phyloP scores from a whole-genome alignment of 2,888 invertebrate species.

The Patella ulyssiponensis region DNA sequence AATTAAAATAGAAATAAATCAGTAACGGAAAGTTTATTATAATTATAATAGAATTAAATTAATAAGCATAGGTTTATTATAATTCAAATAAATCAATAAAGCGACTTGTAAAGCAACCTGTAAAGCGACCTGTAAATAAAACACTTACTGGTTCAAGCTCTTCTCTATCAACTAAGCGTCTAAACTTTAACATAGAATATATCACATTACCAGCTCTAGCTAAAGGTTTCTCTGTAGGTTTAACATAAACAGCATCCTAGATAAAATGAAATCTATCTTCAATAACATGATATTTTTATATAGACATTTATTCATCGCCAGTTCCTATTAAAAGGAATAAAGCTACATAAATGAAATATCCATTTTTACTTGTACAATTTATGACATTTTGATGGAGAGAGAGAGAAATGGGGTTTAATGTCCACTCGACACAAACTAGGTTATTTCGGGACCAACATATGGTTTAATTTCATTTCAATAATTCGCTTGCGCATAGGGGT shows the following conservation, averaged over 20 bases:
- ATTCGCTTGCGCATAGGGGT: too few relatives aligned
- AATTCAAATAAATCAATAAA: background rate
- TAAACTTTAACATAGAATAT: conserved; percentile 87
- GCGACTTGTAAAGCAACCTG: background rate
- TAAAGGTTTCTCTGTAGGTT: conserved; percentile 72
- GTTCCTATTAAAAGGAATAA: background rate
- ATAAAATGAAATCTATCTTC: conserved; percentile 14
- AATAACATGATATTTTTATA: too few relatives aligned
- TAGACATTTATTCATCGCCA: too few relatives aligned
- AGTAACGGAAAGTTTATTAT: too few relatives aligned
- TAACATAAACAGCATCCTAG: conserved; percentile 72
- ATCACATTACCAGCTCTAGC: conserved; percentile 93
- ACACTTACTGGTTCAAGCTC: conserved; percentile 89
- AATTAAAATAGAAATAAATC: too few relatives aligned
- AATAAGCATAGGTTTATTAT: background rate
- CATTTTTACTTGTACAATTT: background rate
- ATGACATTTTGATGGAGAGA: too few relatives aligned
- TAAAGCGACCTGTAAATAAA: background rate
- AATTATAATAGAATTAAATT: too few relatives aligned
- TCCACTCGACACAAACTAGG: too few relatives aligned
- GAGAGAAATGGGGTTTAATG: too few relatives aligned
- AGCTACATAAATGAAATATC: background rate
- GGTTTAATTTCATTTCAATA: too few relatives aligned
- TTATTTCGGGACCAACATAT: too few relatives aligned
- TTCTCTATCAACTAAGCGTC: conserved; percentile 92